Base-by-base conservation (phyloP, 2,113 vertebrate species). In the Phoxinus phoxinus region DNA sequence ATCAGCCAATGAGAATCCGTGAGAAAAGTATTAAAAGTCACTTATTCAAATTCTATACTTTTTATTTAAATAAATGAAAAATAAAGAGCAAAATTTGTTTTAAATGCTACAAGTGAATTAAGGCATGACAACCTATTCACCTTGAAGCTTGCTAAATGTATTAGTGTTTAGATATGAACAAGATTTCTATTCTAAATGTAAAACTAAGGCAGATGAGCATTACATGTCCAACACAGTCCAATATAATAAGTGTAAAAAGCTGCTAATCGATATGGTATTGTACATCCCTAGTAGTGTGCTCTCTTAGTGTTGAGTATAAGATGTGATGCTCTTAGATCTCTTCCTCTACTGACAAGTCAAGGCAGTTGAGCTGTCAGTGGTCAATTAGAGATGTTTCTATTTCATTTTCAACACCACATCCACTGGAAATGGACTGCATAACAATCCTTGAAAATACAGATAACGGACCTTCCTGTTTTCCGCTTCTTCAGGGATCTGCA, bases 391-490 rank as follows among this genome's bases (percentile, higher is more conserved):
- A 63, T 73, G 71, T 46, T 86, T 59, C 61, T 44, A 25, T 48
- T 78, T 56, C 3, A 74, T 63, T 74, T 51, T 58, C 81, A 53
- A 67, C 25, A n/a, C 59, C 19, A 65, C 48, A 71, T 61, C 61
- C 82, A 61, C 73, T 73, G 46, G 58, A 85, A 85, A 81, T 74
- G 58, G 35, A 48, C 27, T 65, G 77, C 82, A 25, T 48, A 87
- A 84, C 35, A 74, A 27, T 59, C 51, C 37, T 65, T 85, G 46
- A 76, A 78, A 79, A 85, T 77, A 17, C 48, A 58, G 30, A 53
- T 77, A 30, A 78, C n/a, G 17, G 46, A 41, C 72, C 30, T 85
- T 87, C 82, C 86, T 85, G 86, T 84, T 74, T 78, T 46, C 19
- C 48, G 1, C 12, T 35, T 19, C 21, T 78, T 78, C 30, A 44